Base-by-base conservation (phyloP, 2,113 vertebrate genomes). In the Cyanoderma ruficeps region DNA sequence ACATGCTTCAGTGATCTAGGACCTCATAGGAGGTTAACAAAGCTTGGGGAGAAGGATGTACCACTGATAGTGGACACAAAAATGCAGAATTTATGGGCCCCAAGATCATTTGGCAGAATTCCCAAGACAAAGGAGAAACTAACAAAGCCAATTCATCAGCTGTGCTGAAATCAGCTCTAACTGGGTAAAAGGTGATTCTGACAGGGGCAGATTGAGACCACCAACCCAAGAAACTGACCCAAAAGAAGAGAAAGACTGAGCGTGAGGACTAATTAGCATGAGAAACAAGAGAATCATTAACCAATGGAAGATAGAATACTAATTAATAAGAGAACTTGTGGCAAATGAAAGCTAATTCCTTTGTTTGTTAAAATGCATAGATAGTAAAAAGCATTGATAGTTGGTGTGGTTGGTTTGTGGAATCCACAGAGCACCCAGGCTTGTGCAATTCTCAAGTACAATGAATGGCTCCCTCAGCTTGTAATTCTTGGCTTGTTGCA, bases 131-230 rank as follows among this genome's bases (percentile, higher is more conserved):
- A 47, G 28, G 37, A 64, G 23, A 64, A 64, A 15, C 39, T 39
- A 47, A 74, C 28, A 74, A 84, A 84, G 50, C 9, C 22, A 64
- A 74, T n/a, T 12, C 23, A 74, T 49, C 59, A 74, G 50, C 82
- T 64, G 23, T 28, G 50, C n/a, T 84, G n/a, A 56, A 47, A 56
- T 65, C 50, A 65, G 42, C 50, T n/a, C 60, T 0, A 0, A 10
- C n/a, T 47, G 30, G 30, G 23, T 47, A n/a, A 65, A n/a, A 65
- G 12, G n/a, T 15, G 41, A n/a, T 65, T 19, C 23, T 47, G 59
- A 41, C n/a, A 41, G n/a, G 28, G n/a, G n/a, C 14, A 47, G 41
- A 74, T 13, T 27, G 10, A 0, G 0, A n/a, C 50, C 50, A 64
- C 28, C 41, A 47, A 23, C 28, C n/a, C 57, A 63, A 72, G 57